These are phyloP conservation scores for Corbicula japonica DNA, from an alignment of 2,888 invertebrate species.

Conservation along the genomic window DNA sequence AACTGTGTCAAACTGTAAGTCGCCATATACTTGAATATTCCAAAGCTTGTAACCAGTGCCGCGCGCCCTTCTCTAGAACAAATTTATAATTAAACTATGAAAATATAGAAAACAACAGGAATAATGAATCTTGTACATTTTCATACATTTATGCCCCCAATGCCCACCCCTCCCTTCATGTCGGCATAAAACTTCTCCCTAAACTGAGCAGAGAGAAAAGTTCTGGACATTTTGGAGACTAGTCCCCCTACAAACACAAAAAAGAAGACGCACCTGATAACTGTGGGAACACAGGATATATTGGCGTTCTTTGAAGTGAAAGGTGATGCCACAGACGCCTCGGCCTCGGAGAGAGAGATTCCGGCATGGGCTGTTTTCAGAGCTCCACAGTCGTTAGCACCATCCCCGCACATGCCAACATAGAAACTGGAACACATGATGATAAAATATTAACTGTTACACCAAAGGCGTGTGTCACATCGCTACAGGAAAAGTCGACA, in stretches of 20 bases:
- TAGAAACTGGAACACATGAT: conserved; percentile 85
- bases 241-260: neutral
- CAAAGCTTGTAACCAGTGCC: conserved; percentile 95
- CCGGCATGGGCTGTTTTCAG: conserved; percentile 95
- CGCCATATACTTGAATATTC: conserved; percentile 96
- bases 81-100: too few species aligned
- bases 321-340: conserved; percentile 97
- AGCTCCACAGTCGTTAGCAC: conserved; percentile 98
- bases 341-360: conserved; percentile 96
- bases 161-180: too few species aligned
- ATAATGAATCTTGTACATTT: too few species aligned
- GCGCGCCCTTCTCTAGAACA: conserved; percentile 90
- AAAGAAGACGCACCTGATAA: conserved; percentile 88
- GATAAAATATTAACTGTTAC: too few species aligned
- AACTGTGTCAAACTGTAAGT: conserved; percentile 96
- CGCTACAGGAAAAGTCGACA: too few species aligned
- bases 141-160: too few species aligned
- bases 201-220: too few species aligned
- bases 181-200: too few species aligned
- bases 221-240: too few species aligned
- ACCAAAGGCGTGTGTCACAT: too few species aligned
- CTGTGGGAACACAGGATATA: conserved; percentile 93
- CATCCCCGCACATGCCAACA: conserved; percentile 98
- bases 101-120: too few species aligned
- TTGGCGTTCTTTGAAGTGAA: conserved; percentile 95